phyloP scores from a whole-genome alignment of 2,797 vertebrate species.

The Cichlasoma orientale region DNA sequence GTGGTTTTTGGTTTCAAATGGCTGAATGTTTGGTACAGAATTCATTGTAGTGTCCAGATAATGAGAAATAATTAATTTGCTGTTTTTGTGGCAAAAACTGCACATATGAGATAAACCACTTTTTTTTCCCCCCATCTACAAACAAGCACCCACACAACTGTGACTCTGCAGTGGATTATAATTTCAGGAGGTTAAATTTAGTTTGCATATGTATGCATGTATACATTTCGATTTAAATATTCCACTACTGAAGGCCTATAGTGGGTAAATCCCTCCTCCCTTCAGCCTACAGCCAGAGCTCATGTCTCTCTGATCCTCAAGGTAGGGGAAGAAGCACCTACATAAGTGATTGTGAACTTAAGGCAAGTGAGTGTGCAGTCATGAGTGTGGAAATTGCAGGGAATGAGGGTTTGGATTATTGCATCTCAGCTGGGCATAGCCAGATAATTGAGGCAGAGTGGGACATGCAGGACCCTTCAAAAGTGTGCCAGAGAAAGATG shows the following conservation, averaged over 20 bases:
- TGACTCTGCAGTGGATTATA: conserved; percentile 9
- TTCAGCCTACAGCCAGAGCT: conserved; percentile 58
- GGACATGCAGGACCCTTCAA: conserved; percentile 75
- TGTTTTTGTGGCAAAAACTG: background rate
- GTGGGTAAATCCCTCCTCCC: conserved; percentile 65
- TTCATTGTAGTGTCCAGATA: background rate
- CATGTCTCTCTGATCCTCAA: conserved; percentile 74
- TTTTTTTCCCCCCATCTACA: background rate
- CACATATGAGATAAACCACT: background rate
- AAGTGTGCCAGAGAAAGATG: conserved; percentile 70
- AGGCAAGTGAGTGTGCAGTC: conserved; percentile 74
- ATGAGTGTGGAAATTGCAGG: conserved; percentile 83
- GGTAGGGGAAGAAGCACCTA: conserved; percentile 73
- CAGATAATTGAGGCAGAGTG: conserved; percentile 80
- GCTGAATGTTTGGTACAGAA: background rate
- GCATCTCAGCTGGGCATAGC: conserved; percentile 82
- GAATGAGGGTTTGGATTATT: conserved; percentile 87
- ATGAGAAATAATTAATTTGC: background rate
- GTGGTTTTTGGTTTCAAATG: background rate
- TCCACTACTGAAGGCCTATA: conserved; percentile 4
- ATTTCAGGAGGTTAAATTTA: conserved; percentile 26
- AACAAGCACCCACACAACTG: background rate
- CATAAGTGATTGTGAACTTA: conserved; percentile 81
- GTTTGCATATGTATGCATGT: conserved; percentile 10
- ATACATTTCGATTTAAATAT: conserved; percentile 28